Evolutionary conservation across 1,140 invertebrate species (phyloP), one percentile per base, ranked within the genome.

Genomic region (Notospermus geniculatus): DNA sequence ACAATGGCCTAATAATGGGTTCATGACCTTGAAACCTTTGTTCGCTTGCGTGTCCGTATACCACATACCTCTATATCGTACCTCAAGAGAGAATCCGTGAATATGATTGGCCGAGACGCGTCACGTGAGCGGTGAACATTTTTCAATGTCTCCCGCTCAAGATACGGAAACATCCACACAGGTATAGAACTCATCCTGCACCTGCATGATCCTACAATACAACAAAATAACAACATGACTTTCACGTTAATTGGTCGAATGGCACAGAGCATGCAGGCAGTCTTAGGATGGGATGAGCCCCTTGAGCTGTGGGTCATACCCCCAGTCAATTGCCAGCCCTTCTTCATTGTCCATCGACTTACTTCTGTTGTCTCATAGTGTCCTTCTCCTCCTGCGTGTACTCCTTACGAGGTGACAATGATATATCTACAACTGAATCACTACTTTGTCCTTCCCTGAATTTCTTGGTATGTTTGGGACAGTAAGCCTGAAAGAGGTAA

Each of bases 141-240:
- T n/a, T n/a, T n/a, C n/a, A n/a, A n/a, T n/a, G n/a, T n/a, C n/a
- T n/a, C n/a, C n/a, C n/a, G n/a, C n/a, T n/a, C n/a, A n/a, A n/a
- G n/a, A n/a, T n/a, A n/a, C 91, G 74, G 89, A 89, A 1, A 90
- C 80, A 71, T 87, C 88, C 7, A 96, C 92, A 74, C 94, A 90
- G 71, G 89, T 91, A 82, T 92, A 92, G 80, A 97, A 97, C 81
- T 96, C 92, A 17, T 91, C 86, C 80, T 96, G 92, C 52, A 97
- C 91, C 85, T 95, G 91, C 80, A 92, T 88, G 53, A 95, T 83
- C 66, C 93, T 91, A 63, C n/a, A n/a, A n/a, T n/a, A n/a, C n/a
- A n/a, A n/a, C n/a, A 60, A 73, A 61, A 60, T 64, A 64, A 66
- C 70, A 59, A 54, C 57, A 36, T 36, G 32, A 63, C 23, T 32